These are phyloP conservation scores for Regulus satrapa DNA, from an alignment of 2,113 vertebrate genomes.

Conservation along the genomic window DNA sequence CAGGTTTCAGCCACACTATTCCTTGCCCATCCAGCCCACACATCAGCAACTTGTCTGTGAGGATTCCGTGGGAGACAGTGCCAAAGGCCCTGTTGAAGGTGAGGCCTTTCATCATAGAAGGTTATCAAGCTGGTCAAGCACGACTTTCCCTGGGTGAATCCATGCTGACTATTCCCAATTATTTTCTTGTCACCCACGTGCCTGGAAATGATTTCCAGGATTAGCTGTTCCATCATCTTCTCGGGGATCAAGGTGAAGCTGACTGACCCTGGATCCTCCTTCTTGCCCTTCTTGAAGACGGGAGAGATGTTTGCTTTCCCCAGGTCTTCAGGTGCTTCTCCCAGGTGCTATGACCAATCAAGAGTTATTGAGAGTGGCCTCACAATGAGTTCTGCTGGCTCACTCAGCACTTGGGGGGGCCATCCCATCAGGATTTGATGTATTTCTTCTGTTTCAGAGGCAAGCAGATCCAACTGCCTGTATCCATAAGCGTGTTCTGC, in stretches of 20 bases:
- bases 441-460: not conserved
- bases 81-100: not conserved
- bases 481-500: not conserved
- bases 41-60: not conserved
- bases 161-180: not conserved
- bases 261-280: not conserved
- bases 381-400: not conserved
- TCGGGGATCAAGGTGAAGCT: not conserved
- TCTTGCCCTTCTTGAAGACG: not conserved
- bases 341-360: not conserved
- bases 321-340: not conserved
- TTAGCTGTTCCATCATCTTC: not conserved
- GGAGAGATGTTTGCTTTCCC: not conserved
- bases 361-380: not conserved
- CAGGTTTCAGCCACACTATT: not conserved
- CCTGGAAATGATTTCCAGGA: not conserved
- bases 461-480: not conserved
- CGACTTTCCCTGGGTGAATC: not conserved
- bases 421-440: not conserved
- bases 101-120: not conserved
- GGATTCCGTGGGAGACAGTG: not conserved
- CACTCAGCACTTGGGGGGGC: not conserved
- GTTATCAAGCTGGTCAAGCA: not conserved
- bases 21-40: not conserved
- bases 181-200: not conserved